A percentile compares a stretch with the other conserved stretches of the same genome.
phyloP scores from a whole-genome alignment of 2,113 vertebrate species.

The Campylomormyrus tamandua region DNA sequence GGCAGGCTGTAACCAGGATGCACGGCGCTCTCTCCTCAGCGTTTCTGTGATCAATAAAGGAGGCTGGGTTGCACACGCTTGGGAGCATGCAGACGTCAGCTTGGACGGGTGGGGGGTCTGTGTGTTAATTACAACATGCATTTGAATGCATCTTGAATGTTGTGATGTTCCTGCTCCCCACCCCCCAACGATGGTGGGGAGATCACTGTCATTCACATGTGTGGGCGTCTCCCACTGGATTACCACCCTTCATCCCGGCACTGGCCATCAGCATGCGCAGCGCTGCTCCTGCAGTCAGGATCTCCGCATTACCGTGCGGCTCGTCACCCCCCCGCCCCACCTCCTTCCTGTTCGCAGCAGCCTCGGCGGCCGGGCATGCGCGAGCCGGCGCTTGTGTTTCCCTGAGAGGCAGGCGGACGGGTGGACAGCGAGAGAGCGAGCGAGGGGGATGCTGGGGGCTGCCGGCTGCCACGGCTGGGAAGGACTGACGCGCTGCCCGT shows the following conservation, averaged over 20 bases:
- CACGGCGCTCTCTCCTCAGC: not conserved
- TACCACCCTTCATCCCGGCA: constrained; percentile 45
- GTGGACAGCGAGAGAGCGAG: not conserved
- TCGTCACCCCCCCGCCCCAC: constrained; percentile 38
- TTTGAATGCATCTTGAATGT: not conserved
- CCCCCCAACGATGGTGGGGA: not conserved
- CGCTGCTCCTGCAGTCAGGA: constrained; percentile 60
- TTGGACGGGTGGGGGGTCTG: not conserved
- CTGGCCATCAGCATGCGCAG: constrained; percentile 42
- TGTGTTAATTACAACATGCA: not conserved
- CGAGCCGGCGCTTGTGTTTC: not conserved
- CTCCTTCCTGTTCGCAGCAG: not conserved
- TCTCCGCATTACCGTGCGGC: constrained; percentile 63
- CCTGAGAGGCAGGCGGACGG: not conserved
- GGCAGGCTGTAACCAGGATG: not conserved
- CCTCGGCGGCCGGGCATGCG: not conserved
- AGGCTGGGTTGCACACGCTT: not conserved
- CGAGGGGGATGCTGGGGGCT: constrained; percentile 5
- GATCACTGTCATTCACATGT: not conserved
- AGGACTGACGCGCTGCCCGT: not conserved
- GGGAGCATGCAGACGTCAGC: not conserved
- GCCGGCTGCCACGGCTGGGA: not conserved
- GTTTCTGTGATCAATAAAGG: not conserved
- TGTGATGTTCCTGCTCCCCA: not conserved
- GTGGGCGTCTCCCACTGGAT: constrained; percentile 34